These are phyloP conservation scores for Alaudala cheleensis DNA, from an alignment of 2,113 vertebrate genomes.

Conservation along the genomic window DNA sequence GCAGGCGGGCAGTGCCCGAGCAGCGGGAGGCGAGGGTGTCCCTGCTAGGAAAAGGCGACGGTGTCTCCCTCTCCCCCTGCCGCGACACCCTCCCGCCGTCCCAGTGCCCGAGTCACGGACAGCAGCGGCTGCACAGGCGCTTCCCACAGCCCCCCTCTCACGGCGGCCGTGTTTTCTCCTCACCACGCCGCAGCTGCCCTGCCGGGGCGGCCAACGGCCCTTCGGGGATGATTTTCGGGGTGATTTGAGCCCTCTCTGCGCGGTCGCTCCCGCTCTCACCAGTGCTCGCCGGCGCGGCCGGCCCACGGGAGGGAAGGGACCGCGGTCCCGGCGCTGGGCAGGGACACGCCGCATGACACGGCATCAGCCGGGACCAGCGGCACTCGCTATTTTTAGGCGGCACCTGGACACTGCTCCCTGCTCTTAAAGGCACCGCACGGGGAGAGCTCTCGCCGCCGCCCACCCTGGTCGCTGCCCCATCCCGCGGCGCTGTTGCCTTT, in stretches of 20 bases:
- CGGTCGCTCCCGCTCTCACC: background rate
- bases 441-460: background rate
- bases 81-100: background rate
- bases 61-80: background rate
- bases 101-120: background rate
- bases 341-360: background rate
- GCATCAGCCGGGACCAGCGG: background rate
- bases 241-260: background rate
- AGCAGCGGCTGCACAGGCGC: background rate
- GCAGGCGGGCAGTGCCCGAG: background rate
- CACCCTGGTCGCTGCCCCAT: background rate
- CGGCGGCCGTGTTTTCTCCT: background rate
- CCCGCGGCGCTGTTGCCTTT: background rate
- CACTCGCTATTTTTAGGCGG: constrained; percentile 71
- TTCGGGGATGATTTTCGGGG: background rate
- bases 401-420: background rate
- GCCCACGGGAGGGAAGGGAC: background rate
- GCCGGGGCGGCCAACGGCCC: background rate
- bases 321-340: background rate
- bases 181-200: background rate
- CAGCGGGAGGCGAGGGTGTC: fast-evolving
- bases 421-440: constrained; percentile 19
- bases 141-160: background rate
- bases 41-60: background rate
- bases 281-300: background rate